These are phyloP conservation scores for Archivesica marissinica DNA, from an alignment of 1,140 invertebrate genomes.

Conservation along the genomic window DNA sequence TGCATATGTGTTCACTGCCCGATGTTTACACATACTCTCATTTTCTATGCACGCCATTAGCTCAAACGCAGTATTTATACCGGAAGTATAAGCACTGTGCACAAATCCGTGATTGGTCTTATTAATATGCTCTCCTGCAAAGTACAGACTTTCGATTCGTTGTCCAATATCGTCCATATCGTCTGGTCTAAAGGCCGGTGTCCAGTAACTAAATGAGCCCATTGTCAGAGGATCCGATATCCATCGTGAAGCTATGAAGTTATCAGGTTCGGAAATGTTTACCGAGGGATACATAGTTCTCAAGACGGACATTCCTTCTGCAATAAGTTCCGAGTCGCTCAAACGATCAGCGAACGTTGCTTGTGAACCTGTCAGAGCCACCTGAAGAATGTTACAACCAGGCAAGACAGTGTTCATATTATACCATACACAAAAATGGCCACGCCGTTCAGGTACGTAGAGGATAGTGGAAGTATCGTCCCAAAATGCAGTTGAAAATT, in stretches of 20 bases:
- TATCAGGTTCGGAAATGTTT: not conserved
- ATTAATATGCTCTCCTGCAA: conserved; percentile 46
- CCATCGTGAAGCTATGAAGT: conserved; percentile 34
- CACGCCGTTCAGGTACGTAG: conserved; percentile 23
- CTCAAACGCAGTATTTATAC: not conserved
- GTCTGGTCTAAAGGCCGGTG: conserved; percentile 11
- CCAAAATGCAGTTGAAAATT: conserved; percentile 49
- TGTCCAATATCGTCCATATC: conserved; percentile 16
- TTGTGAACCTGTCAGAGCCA: conserved; percentile 35
- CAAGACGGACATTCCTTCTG: conserved; percentile 10
- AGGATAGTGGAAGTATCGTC: conserved; percentile 43
- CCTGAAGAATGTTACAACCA: conserved; percentile 52
- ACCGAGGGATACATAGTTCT: conserved; percentile 13
- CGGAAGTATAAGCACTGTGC: conserved; percentile 21
- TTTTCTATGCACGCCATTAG: conserved; percentile 5
- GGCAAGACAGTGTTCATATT: conserved; percentile 47
- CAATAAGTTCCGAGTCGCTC: not conserved
- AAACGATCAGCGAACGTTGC: conserved; percentile 13
- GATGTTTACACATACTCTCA: no score
- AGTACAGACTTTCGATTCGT: conserved; percentile 23
- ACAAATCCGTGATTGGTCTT: conserved; percentile 40
- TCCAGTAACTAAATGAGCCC: conserved; percentile 57
- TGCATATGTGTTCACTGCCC: no score
- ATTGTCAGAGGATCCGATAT: conserved; percentile 34
- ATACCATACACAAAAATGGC: conserved; percentile 37